phyloP scores from a whole-genome alignment of 2,797 vertebrate species.

The Betta splendens region DNA sequence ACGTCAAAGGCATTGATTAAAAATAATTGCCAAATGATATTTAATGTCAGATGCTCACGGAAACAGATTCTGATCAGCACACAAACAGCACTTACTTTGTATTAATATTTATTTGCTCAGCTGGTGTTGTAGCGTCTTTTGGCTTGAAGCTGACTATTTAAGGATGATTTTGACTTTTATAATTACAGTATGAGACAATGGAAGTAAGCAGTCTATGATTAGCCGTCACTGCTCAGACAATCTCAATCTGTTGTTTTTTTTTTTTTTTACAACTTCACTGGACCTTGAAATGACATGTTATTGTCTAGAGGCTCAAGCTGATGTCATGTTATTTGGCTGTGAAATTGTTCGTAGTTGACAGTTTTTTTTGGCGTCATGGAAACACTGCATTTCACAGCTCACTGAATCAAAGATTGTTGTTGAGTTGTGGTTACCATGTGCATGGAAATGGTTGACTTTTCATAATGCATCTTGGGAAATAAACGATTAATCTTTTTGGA shows the following conservation, averaged over 20 bases:
- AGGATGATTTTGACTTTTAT: slow-evolving; percentile 14
- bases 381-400: slow-evolving; percentile 40
- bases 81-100: slow-evolving; percentile 9
- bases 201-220: slow-evolving; percentile 37
- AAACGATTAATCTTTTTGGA: slow-evolving; percentile 58
- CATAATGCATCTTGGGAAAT: slow-evolving; percentile 68
- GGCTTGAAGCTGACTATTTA: slow-evolving; percentile 24
- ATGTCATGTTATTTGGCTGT: slow-evolving; percentile 48
- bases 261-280: slow-evolving; percentile 27
- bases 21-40: slow-evolving; percentile 43
- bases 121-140: slow-evolving; percentile 17
- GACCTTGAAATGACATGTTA: slow-evolving; percentile 26
- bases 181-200: slow-evolving; percentile 36
- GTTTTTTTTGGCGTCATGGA: slow-evolving; percentile 13
- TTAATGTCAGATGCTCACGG: slow-evolving; percentile 10
- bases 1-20: slow-evolving; percentile 15
- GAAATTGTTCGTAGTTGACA: slow-evolving; percentile 40
- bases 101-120: slow-evolving; percentile 7
- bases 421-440: slow-evolving; percentile 55
- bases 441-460: slow-evolving; percentile 70
- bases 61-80: slow-evolving; percentile 18
- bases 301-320: slow-evolving; percentile 38
- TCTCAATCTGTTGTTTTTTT: slow-evolving; percentile 33
- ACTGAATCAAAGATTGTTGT: slow-evolving; percentile 31
- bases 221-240: slow-evolving; percentile 53